Evolutionary conservation across 2,888 invertebrate genomes (phyloP), one percentile per base, ranked within the genome.

Genomic region (Oligia strigilis): DNA sequence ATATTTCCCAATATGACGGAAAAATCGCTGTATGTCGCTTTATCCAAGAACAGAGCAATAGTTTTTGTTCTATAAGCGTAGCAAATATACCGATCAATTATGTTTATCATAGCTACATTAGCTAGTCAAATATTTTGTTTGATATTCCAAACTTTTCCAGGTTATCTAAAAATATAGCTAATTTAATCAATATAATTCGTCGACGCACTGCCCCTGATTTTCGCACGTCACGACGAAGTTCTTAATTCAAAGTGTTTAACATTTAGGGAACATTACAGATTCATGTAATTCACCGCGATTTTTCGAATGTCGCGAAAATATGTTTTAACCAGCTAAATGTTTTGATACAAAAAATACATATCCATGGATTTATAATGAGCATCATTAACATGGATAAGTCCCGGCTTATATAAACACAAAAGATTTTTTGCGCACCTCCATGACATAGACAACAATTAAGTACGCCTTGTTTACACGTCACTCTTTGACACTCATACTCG

Each of bases 1-100:
- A 88, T 85, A 84, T 85, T 88, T 88, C 58, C 82, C 84, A 84
- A 83, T 79, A 76, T 81, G 69, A 77, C 46, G 70, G 80, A 82
- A 82, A 78, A 43, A 71, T 40, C 49, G 36, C 55, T 19, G 43
- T 70, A 70, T 73, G 67, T 62, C 40, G 78, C 11, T 40, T 23
- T 43, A 13, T 13, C n/a, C 52, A 65, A 69, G 52, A 78, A 69
- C n/a, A n/a, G 13, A 40, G 36, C 62, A n/a, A 23, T 13, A 2
- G 5, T 4, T 58, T 70, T 66, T 55, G 23, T 36, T 49, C 19
- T 23, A n/a, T 49, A 66, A 19, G 8, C 55, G 36, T 29, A 64
- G 49, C 36, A 29, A 66, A 65, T 43, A 66, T n/a, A 13, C 4
- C 36, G 14, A 64, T 13, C 3, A 43, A 40, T 76, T 14, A 72